Percentiles rank a stretch among this genome's conserved stretches.
Evolutionary conservation across 2,888 invertebrate species (phyloP).

Genomic region (Mythimna loreyi): DNA sequence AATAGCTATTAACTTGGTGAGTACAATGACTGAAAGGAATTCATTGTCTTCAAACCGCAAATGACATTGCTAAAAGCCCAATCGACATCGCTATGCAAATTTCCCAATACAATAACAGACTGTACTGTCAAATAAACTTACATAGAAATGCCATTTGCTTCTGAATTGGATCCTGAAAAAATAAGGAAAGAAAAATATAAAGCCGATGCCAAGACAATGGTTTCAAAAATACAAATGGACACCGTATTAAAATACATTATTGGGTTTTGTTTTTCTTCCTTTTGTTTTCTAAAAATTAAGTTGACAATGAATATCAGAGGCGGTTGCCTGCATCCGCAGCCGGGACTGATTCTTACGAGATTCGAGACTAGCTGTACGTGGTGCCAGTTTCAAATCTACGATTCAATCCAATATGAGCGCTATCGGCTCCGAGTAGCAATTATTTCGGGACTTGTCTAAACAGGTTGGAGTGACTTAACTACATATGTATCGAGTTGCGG

Average conservation of each 20-base stretch:
- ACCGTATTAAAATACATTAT: slow-evolving; percentile 3
- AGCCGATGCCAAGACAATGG: neutral
- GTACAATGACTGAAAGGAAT: slow-evolving; percentile 4
- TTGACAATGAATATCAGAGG: slow-evolving; percentile 2
- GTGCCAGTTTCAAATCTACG: too few species aligned
- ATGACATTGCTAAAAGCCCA: slow-evolving; percentile 15
- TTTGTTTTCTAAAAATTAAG: neutral
- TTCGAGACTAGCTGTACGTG: too few species aligned
- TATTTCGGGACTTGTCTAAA: too few species aligned
- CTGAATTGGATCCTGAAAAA: slow-evolving; percentile 25
- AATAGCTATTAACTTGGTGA: slow-evolving; percentile 18
- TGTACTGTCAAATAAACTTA: slow-evolving; percentile 20
- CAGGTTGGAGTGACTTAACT: too few species aligned
- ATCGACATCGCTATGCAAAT: slow-evolving; percentile 30
- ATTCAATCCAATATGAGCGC: too few species aligned
- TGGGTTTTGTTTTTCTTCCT: neutral
- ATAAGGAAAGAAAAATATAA: slow-evolving; percentile 17
- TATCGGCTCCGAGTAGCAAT: too few species aligned
- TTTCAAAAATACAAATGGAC: slow-evolving; percentile 11
- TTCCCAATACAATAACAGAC: slow-evolving; percentile 8
- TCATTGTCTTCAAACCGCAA: slow-evolving; percentile 20
- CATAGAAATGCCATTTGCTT: slow-evolving; percentile 36
- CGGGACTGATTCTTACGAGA: too few species aligned
- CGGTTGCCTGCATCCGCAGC: too few species aligned
- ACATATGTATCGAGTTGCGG: too few species aligned